Conservation (phyloP, 2,797 vertebrate species). For the Sarcoramphus papa region DNA sequence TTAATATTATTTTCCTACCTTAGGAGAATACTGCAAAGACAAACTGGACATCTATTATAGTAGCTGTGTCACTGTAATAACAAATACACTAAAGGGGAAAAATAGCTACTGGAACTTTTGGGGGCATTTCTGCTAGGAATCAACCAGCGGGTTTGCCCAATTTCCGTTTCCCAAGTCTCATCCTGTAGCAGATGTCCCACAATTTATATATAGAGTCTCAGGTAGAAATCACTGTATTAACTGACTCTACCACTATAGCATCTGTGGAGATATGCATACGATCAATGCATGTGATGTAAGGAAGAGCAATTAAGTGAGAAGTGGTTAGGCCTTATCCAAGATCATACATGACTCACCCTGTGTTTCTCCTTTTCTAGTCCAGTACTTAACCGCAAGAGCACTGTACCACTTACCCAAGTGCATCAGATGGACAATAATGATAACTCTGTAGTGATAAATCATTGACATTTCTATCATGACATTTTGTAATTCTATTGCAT, state of each 20-base stretch:
- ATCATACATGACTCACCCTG: accelerated
- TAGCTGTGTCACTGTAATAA: background rate
- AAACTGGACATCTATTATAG: background rate
- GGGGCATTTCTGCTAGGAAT: background rate
- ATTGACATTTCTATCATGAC: background rate
- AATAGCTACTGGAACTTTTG: background rate
- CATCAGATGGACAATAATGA: background rate
- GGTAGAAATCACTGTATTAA: background rate
- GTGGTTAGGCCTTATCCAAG: background rate
- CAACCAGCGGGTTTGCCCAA: background rate
- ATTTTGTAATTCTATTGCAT: background rate
- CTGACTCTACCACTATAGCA: accelerated
- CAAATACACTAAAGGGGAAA: background rate
- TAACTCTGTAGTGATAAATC: background rate
- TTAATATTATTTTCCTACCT: background rate
- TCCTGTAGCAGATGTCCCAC: background rate
- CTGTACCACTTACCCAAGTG: background rate
- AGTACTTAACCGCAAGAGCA: background rate
- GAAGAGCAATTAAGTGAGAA: background rate
- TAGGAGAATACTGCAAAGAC: background rate
- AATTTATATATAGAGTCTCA: background rate
- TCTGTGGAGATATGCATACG: background rate
- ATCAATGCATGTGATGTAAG: background rate
- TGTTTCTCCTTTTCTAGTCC: background rate
- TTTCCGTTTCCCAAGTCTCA: background rate